Conservation (phyloP, 2,888 invertebrate species). For the Lasioglossum vierecki region DNA sequence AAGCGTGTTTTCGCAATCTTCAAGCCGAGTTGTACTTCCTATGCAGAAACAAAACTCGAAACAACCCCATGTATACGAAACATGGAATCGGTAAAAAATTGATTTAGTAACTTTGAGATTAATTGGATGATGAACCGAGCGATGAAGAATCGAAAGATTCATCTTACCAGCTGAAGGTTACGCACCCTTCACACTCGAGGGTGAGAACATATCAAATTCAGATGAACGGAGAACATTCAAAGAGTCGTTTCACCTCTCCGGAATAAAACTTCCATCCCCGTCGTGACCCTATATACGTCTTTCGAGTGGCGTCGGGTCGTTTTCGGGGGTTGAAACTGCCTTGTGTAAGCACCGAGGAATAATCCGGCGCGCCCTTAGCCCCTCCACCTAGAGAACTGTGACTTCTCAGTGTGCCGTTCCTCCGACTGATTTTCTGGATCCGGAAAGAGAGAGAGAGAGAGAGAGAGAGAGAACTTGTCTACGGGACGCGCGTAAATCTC, state of each 20-base stretch:
- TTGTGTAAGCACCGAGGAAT: slow-evolving; percentile 56
- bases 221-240: slow-evolving; percentile 4
- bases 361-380: slow-evolving; percentile 53
- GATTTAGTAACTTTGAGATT: no score
- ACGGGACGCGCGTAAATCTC: slow-evolving; percentile 69
- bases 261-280: slow-evolving; percentile 22
- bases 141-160: neutral
- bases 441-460: neutral
- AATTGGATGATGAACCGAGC: no score
- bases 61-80: no score
- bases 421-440: slow-evolving; percentile 29
- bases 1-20: no score
- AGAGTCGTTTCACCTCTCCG: slow-evolving; percentile 3
- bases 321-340: slow-evolving; percentile 32
- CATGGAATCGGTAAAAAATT: no score
- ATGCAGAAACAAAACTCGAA: no score
- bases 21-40: no score
- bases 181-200: neutral
- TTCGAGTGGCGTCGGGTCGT: slow-evolving; percentile 21
- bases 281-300: slow-evolving; percentile 6
- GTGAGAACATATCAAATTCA: neutral
- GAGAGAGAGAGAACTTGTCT: neutral
- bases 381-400: neutral
- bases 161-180: neutral
- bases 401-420: slow-evolving; percentile 47